Conservation (phyloP, 1,140 invertebrate species). For the Nephotettix cincticeps region DNA sequence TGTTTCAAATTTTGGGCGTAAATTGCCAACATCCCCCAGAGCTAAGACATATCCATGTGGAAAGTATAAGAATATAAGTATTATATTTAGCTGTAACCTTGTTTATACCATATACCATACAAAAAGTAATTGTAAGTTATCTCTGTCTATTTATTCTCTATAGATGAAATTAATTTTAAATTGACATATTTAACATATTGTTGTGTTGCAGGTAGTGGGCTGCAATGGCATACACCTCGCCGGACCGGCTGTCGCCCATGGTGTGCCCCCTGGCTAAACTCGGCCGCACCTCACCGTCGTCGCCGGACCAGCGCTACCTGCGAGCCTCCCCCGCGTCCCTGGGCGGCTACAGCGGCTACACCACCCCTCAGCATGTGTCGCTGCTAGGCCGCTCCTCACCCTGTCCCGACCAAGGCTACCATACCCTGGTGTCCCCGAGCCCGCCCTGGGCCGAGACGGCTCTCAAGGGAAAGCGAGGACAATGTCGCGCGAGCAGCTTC, state of each 20-base stretch:
- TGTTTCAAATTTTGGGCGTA: too few species aligned
- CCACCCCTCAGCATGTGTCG: constrained; percentile 25
- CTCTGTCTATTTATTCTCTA: too few species aligned
- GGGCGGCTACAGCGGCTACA: constrained; percentile 20
- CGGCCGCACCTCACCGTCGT: constrained; percentile 54
- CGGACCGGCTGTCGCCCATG: constrained; percentile 46
- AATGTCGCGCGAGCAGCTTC: constrained; percentile 39
- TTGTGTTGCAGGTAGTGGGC: constrained; percentile 20
- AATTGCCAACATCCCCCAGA: too few species aligned
- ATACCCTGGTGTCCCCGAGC: constrained; percentile 64
- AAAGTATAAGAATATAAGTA: too few species aligned
- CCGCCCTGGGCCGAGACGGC: constrained; percentile 38
- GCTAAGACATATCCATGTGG: too few species aligned
- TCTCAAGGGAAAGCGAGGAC: constrained; percentile 20
- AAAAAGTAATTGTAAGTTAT: too few species aligned
- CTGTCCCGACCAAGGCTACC: constrained; percentile 71
- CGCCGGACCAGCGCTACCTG: constrained; percentile 39
- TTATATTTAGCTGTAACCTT: too few species aligned
- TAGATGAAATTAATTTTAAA: neutral
- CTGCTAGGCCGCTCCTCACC: constrained; percentile 47
- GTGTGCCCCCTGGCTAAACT: constrained; percentile 60
- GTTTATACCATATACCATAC: too few species aligned
- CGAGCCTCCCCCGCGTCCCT: constrained; percentile 27
- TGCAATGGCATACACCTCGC: constrained; percentile 14
- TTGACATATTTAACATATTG: neutral